Evolutionary conservation across 2,888 invertebrate genomes (phyloP).

Genomic region (Coleophora deauratella): DNA sequence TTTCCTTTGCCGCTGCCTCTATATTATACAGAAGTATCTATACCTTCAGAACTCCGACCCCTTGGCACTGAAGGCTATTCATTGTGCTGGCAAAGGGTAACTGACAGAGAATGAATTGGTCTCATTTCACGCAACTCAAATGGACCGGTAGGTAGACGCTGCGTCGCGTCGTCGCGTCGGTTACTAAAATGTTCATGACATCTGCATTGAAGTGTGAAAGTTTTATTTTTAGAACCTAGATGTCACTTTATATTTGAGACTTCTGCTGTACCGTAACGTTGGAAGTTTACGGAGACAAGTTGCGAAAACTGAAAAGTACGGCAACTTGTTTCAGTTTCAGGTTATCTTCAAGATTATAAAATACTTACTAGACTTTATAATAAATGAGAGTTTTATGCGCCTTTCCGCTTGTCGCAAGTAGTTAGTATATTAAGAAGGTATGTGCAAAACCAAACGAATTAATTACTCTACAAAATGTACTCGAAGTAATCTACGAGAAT

Average conservation of each 20-base stretch:
- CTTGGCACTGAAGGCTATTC: slow-evolving; percentile 19
- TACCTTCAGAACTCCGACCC: slow-evolving; percentile 16
- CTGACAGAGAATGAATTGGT: slow-evolving; percentile 24
- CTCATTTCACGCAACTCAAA: slow-evolving; percentile 19
- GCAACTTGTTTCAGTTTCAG: too few species aligned
- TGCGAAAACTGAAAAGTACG: neutral
- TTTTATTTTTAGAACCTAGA: neutral
- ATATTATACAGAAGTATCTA: slow-evolving; percentile 6
- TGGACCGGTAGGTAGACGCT: neutral
- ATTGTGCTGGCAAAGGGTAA: slow-evolving; percentile 21
- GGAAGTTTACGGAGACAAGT: neutral
- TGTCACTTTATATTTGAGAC: neutral
- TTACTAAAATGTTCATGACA: slow-evolving; percentile 2
- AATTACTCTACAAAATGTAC: too few species aligned
- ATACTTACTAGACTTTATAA: too few species aligned
- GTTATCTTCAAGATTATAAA: too few species aligned
- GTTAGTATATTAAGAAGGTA: too few species aligned
- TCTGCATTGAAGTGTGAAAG: neutral
- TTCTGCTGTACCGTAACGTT: too few species aligned
- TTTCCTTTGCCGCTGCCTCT: slow-evolving; percentile 15
- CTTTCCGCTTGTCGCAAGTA: too few species aligned
- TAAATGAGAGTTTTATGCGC: too few species aligned
- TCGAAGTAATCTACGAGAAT: too few species aligned
- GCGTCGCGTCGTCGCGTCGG: slow-evolving; percentile 1
- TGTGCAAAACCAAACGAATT: too few species aligned